A percentile compares a stretch with the other conserved stretches of the same genome.
These are phyloP conservation scores for Triplophysa tibetana DNA, from an alignment of 2,113 vertebrate genomes.

Conservation along the genomic window DNA sequence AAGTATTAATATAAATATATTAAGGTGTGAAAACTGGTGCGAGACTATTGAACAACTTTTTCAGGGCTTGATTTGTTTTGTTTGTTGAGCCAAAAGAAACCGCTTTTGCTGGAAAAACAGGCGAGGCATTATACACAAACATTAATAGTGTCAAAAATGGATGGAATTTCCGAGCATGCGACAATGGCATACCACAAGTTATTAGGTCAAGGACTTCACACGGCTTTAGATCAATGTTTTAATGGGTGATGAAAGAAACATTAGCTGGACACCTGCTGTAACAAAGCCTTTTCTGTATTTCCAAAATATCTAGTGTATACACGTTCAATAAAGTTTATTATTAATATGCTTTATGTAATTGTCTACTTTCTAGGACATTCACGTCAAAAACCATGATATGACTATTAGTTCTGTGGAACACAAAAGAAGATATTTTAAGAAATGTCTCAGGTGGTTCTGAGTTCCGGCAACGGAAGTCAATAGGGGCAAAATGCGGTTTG, in stretches of 20 bases:
- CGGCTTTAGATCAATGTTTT: background rate
- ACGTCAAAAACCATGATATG: too few relatives aligned
- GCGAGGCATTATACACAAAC: background rate
- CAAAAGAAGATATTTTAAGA: too few relatives aligned
- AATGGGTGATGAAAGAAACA: slow-evolving; percentile 7
- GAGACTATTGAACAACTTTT: background rate
- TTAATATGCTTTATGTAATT: background rate
- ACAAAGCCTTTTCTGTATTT: background rate
- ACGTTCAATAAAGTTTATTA: background rate
- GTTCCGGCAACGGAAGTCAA: too few relatives aligned
- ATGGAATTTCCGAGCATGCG: background rate
- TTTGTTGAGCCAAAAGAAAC: slow-evolving; percentile 1
- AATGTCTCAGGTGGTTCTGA: too few relatives aligned
- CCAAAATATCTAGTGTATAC: background rate
- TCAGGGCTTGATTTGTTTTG: background rate
- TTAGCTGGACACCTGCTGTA: background rate
- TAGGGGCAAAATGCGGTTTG: too few relatives aligned
- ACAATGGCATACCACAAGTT: background rate
- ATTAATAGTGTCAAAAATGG: slow-evolving; percentile 12
- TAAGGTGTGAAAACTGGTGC: too few relatives aligned
- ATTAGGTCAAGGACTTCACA: background rate
- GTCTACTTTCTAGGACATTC: too few relatives aligned
- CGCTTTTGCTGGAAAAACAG: slow-evolving; percentile 3
- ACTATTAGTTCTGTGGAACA: too few relatives aligned
- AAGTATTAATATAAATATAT: too few relatives aligned